Evolutionary conservation across 2,888 invertebrate species (phyloP).

Genomic region (Volucella inflata): DNA sequence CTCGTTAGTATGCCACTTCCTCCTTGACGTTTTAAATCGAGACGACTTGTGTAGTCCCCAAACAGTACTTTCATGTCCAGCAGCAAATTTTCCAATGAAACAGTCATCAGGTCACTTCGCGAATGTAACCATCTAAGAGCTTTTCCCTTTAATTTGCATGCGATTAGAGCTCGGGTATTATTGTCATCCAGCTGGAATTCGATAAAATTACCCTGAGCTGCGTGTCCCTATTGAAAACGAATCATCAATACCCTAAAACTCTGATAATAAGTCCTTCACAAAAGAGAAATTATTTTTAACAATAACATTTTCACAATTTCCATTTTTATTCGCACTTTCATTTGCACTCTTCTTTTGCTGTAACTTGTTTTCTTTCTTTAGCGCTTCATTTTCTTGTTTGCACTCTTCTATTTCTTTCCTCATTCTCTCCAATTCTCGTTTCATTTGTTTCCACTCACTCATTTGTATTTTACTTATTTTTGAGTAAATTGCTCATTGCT

Average conservation of each 20-base stretch:
- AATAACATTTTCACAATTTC: not conserved
- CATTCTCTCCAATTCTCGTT: conserved; percentile 4
- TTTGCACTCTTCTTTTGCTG: conserved; percentile 16
- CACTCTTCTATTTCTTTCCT: not conserved
- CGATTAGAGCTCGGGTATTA: not conserved
- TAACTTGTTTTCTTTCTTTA: conserved; percentile 2
- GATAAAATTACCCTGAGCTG: not conserved
- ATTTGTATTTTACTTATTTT: too few species aligned
- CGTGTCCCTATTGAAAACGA: conserved; percentile 1
- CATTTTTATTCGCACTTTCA: not conserved
- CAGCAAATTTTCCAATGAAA: conserved; percentile 38
- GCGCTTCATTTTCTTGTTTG: conserved; percentile 14
- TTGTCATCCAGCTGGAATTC: not conserved
- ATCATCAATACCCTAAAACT: conserved; percentile 2
- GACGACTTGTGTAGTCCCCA: conserved; percentile 32
- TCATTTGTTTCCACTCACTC: too few species aligned
- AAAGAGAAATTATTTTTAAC: conserved; percentile 5
- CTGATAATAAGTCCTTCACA: conserved; percentile 19
- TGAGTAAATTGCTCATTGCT: too few species aligned
- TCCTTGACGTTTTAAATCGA: too few species aligned
- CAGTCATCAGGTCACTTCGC: conserved; percentile 41
- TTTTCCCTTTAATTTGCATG: not conserved
- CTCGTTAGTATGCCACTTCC: too few species aligned
- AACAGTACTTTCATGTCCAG: conserved; percentile 37
- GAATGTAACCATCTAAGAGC: conserved; percentile 52